A percentile compares a stretch with the other conserved stretches of the same genome.
Evolutionary conservation across 2,797 vertebrate species (phyloP).

Genomic region (Apogon hyalosoma): DNA sequence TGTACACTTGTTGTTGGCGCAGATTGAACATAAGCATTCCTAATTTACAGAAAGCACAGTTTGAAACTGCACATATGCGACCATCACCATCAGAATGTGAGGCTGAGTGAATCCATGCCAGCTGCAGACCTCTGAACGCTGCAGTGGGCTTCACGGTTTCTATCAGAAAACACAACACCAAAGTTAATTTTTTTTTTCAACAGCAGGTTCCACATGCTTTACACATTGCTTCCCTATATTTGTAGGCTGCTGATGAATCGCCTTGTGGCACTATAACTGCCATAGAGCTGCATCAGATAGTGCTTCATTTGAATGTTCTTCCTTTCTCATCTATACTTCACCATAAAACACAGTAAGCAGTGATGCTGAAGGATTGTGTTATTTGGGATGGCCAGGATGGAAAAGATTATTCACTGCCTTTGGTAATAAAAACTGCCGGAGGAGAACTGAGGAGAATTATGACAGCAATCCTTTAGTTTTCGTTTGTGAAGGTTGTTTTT

Average conservation of each 20-base stretch:
- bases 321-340: constrained; percentile 65
- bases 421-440: constrained; percentile 77
- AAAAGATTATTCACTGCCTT: constrained; percentile 75
- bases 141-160: too few relatives aligned
- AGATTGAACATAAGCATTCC: constrained; percentile 65
- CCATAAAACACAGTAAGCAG: constrained; percentile 72
- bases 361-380: constrained; percentile 74
- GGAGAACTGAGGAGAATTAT: constrained; percentile 76
- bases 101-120: constrained; percentile 5
- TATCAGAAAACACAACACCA: too few relatives aligned
- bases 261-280: constrained; percentile 47
- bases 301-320: constrained; percentile 73
- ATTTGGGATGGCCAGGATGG: constrained; percentile 69
- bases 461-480: constrained; percentile 76
- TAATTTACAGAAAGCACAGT: constrained; percentile 68
- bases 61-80: constrained; percentile 60
- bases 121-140: neutral
- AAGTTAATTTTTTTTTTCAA: neutral
- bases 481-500: constrained; percentile 60
- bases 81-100: constrained; percentile 9
- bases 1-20: constrained; percentile 72
- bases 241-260: constrained; percentile 54
- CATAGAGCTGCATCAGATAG: constrained; percentile 49
- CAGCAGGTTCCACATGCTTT: constrained; percentile 8
- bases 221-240: constrained; percentile 4